Evolutionary conservation across 2,888 invertebrate species (phyloP), one percentile per base, ranked within the genome.

Genomic region (Leptinotarsa peninsularis): DNA sequence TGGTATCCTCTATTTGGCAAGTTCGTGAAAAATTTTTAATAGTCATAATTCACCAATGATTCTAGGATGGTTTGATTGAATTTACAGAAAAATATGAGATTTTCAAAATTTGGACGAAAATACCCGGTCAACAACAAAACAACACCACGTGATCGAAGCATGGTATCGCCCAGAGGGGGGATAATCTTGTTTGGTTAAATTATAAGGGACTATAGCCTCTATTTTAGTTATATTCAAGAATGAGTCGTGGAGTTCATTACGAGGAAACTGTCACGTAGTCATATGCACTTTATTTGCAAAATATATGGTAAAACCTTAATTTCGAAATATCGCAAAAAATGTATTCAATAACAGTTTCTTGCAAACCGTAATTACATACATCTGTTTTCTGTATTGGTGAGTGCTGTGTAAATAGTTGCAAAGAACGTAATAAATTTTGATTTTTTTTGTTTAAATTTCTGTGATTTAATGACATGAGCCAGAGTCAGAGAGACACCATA

Each of bases 401-500:
- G 58, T 54, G 33, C 27, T 43, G 69, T 54, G 54, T 43, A 56
- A 18, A 49, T 18, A 21, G 54, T 49, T 58, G 58, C 58, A 58
- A 58, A 72, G 54, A 72, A 72, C 54, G 63, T 43, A 72, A 49
- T 52, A 67, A 52, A 67, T 52, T 68, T 68, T 74, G 72, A 71
- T 77, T 72, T 72, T 73, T 70, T 72, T 67, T 33, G 58, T 72
- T 72, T 43, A 43, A 76, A 73, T 73, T 78, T 73, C 43, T 78
- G 79, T 78, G 79, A 78, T 74, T 78, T 80, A 76, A 83, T 85
- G 87, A 85, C 81, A 93, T 93, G 93, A 92, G 92, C 91, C 94
- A 94, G 89, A 92, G 93, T 91, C 94, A 94, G 89, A 91, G 91
- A 89, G 96, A 97, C 90, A 96, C 96, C 83, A 92, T 97, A 84